Base-by-base conservation (phyloP, 2,797 vertebrate species). In the Peromyscus attwateri region DNA sequence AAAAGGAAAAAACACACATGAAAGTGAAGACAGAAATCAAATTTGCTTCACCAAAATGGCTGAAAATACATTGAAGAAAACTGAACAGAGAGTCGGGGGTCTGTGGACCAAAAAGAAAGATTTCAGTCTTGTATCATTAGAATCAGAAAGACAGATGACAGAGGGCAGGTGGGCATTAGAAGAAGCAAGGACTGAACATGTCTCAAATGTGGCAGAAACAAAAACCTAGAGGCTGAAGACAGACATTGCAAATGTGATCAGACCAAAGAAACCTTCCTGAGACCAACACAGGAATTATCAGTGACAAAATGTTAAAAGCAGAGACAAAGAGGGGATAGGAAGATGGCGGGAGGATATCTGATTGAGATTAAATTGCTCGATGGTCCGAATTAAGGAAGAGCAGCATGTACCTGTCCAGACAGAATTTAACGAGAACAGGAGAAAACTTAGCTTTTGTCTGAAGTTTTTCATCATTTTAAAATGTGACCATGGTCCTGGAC, bases 61-160 rank as follows among this genome's bases (percentile, higher is more conserved):
- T 70, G 49, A 71, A 85, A 79, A 25, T 29, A 11, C 8, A 62
- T 40, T 60, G 0, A 13, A 37, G 49, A 64, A 40, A 55, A n/a
- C 7, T 13, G 19, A 71, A 6, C 1, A 5, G 57, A 66, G 0
- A 29, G 11, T 3, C 7, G 3, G n/a, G 34, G n/a, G 12, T 27
- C 34, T 71, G 49, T 29, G 21, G 21, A 21, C 4, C 60, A 83
- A 66, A 31, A 60, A 23, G 40, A 46, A 40, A 92, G 37, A n/a
- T 55, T 23, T 82, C 37, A 46, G 46, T 31, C 66, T 76, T 27
- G 0, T 27, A 5, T 82, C 46, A 60, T 37, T 37, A 29, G 37
- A n/a, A 43, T 71, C 62, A 29, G 34, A 25, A 87, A 77, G 17
- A 71, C 52, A 52, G 52, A 52, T 12, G n/a, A 68, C 6, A 60